Evolutionary conservation across 37 sponge, comb jelly and placozoan genomes (phyloP), one percentile per base, ranked within the genome.

Genomic region (Ephydatia muelleri): DNA sequence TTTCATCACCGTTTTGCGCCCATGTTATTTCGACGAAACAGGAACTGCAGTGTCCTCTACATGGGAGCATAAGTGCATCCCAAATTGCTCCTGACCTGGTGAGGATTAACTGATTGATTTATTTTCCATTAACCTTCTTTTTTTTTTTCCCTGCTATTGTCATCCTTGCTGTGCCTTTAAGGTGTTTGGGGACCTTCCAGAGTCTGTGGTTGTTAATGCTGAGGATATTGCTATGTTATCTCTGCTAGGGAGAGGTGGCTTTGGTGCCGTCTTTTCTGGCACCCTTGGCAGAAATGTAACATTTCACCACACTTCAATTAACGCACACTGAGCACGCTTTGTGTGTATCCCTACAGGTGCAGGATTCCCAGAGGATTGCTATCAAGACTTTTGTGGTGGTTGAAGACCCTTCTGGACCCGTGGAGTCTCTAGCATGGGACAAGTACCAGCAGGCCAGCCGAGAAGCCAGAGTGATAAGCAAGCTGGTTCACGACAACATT

Each of bases 21-120:
- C 30, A 73, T 13, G 40, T n/a, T 19, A 36, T 78, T 27, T 36
- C 68, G 26, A 36, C 37, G 4, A 26, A 70, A 11, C 75, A 49
- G 8, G 67, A 25, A 4, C 68, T 92, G 26, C 23, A 47, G 23
- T 92, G 92, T 67, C 89, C 92, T 23, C 30, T n/a, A 0, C 93
- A 94, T 68, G 93, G 93, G 0, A 19, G n/a, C 9, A 19, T 88
- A 2, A 37, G 43, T 1, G 78, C 91, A 3, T 79, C 83, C 38
- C 49, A 77, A 22, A 75, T 91, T 0, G 86, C 90, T 35, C 95
- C 95, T n/a, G 95, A 94, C 68, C 75, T 94, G 89, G 94, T 94
- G 38, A 77, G 87, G 33, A 2, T 4, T 49, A 31, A 70, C 72
- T 13, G 29, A 12, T 11, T 71, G 11, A n/a, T 30, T 26, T 25